Conservation (phyloP, 2,797 vertebrate species). For the Helostoma temminkii region DNA sequence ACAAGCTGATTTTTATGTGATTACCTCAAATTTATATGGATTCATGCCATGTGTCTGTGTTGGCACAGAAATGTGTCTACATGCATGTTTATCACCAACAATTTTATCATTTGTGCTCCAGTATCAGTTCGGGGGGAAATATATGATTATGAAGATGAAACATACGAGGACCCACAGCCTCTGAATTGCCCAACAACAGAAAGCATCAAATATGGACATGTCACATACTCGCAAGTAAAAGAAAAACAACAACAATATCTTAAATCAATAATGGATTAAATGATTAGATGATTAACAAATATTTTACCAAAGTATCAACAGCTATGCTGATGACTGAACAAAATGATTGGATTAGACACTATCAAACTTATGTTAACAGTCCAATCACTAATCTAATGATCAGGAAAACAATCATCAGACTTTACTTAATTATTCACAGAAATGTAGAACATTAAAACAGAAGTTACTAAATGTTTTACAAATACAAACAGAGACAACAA, state of each 20-base stretch:
- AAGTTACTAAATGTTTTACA: too few relatives aligned
- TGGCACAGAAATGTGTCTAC: not conserved
- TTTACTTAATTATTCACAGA: too few relatives aligned
- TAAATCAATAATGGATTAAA: not conserved
- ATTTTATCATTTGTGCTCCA: slow-evolving; percentile 27
- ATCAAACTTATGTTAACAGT: not conserved
- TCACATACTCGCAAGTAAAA: slow-evolving; percentile 77
- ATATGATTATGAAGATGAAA: slow-evolving; percentile 35
- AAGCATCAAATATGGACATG: slow-evolving; percentile 72
- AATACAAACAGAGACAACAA: too few relatives aligned
- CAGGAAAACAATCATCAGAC: too few relatives aligned
- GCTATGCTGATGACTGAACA: not conserved
- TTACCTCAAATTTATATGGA: not conserved
- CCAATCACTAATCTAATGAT: too few relatives aligned
- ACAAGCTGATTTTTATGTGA: not conserved
- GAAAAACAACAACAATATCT: not conserved
- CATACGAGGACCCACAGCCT: slow-evolving; percentile 21
- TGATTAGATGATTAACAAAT: not conserved
- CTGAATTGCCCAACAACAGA: slow-evolving; percentile 75
- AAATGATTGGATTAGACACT: not conserved
- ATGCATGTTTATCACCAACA: not conserved
- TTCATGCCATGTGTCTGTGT: not conserved
- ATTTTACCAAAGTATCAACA: not conserved
- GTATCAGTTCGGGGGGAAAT: slow-evolving; percentile 39
- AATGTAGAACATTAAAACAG: too few relatives aligned